Evolutionary conservation across 2,888 invertebrate species (phyloP), one percentile per base, ranked within the genome.

Genomic region (Tromatobia lineatoria): DNA sequence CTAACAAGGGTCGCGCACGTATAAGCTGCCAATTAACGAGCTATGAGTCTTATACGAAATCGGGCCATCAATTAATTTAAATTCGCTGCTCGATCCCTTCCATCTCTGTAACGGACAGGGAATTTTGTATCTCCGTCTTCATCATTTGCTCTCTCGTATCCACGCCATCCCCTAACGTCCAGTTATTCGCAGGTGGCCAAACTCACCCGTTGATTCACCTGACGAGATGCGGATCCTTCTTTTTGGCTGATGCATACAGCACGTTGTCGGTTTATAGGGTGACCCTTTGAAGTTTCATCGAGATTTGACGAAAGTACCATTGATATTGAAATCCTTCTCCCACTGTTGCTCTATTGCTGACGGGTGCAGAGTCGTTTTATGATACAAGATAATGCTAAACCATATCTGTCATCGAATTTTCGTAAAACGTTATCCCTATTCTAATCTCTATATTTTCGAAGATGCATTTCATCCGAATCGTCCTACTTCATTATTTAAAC

Each of bases 21-120:
- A 91, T 93, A 92, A 93, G 91, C 93, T 93, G 90, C 92, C 92
- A 93, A 92, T 92, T 93, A 93, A 92, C 91, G 88, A 89, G 87
- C 90, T 90, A 90, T 91, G 90, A 91, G 89, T 90, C 90, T 90
- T 89, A 88, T 88, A 87, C 89, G 85, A 87, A 89, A 87, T 90
- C 89, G 89, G 85, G 85, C 88, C 88, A 90, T 92, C 91, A 92
- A 93, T 92, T 92, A 92, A 92, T 93, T 92, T 90, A 88, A 90
- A 93, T 91, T 91, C 86, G 81, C 42, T 61, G 75, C 75, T 66
- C 69, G 74, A 15, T 11, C 54, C 38, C 74, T 38, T 59, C 70
- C 57, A 66, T 77, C 80, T 61, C 52, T 57, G 50, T 54, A n/a
- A 20, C 50, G 75, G 18, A 34, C 47, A 69, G 57, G 59, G 38